These are phyloP conservation scores for Drosophila tsacasi DNA, from an alignment of 1,140 invertebrate genomes.

Conservation along the genomic window DNA sequence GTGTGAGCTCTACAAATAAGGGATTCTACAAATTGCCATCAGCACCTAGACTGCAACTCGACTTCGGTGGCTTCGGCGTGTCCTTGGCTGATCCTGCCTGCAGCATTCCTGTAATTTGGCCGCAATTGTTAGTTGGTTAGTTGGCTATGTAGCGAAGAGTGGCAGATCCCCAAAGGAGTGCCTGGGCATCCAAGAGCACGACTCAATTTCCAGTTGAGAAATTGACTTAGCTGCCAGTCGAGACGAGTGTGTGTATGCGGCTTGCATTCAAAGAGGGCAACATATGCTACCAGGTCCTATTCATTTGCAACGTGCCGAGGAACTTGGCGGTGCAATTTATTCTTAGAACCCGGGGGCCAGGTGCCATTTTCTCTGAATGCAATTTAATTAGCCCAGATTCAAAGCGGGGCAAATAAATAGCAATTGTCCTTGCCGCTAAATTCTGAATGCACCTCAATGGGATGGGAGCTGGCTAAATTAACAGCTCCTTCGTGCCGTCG, in stretches of 20 bases:
- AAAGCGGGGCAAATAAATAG: slow-evolving; percentile 60
- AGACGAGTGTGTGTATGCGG: slow-evolving; percentile 73
- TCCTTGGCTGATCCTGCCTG: slow-evolving; percentile 41
- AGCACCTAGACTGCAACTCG: slow-evolving; percentile 23
- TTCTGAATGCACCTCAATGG: slow-evolving; percentile 49
- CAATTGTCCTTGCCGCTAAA: slow-evolving; percentile 63
- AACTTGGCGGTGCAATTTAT: slow-evolving; percentile 50
- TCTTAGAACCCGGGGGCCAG: slow-evolving; percentile 52
- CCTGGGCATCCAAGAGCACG: slow-evolving; percentile 43
- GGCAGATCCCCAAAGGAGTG: slow-evolving; percentile 30
- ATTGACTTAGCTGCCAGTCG: slow-evolving; percentile 60
- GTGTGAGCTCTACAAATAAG: slow-evolving; percentile 34
- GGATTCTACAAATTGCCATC: slow-evolving; percentile 15
- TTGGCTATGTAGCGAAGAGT: not conserved
- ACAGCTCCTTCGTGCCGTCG: slow-evolving; percentile 34
- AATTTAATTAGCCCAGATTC: slow-evolving; percentile 80
- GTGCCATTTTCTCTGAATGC: slow-evolving; percentile 63
- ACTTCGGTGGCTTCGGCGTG: slow-evolving; percentile 22
- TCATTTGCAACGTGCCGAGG: slow-evolving; percentile 48
- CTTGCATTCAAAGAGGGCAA: slow-evolving; percentile 40
- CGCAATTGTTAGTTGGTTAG: slow-evolving; percentile 52
- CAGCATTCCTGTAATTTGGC: slow-evolving; percentile 48
- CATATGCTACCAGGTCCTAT: slow-evolving; percentile 57
- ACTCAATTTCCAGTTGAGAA: slow-evolving; percentile 70
- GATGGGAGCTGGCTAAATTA: slow-evolving; percentile 44